Conservation (phyloP, 2,797 vertebrate species). For the Philypnodon macrostomus region DNA sequence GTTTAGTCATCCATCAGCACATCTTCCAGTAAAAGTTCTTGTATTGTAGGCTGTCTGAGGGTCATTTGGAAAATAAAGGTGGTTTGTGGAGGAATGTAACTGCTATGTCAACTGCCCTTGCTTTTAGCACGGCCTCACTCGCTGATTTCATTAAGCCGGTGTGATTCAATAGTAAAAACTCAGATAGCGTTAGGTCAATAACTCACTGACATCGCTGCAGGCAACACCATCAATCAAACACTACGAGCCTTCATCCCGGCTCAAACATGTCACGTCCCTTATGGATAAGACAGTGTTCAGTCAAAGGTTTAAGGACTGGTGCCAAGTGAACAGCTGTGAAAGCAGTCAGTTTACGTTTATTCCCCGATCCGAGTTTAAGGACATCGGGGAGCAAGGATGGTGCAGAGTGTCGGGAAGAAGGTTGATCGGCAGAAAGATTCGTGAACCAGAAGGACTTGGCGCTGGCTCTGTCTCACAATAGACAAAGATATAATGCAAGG, state of each 20-base stretch:
- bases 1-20: slow-evolving; percentile 35
- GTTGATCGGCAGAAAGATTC: too few species aligned
- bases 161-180: slow-evolving; percentile 60
- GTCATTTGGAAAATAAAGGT: slow-evolving; percentile 2
- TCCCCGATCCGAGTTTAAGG: slow-evolving; percentile 24
- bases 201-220: slow-evolving; percentile 53
- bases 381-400: background rate
- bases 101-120: slow-evolving; percentile 1
- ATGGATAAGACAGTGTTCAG: slow-evolving; percentile 15
- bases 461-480: too few species aligned
- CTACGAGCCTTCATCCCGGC: slow-evolving; percentile 44
- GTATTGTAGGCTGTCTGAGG: background rate
- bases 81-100: background rate
- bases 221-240: slow-evolving; percentile 55
- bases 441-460: too few species aligned
- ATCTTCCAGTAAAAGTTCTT: slow-evolving; percentile 13
- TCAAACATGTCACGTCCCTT: slow-evolving; percentile 12
- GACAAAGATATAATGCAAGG: too few species aligned
- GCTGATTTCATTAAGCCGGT: slow-evolving; percentile 62
- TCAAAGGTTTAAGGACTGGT: slow-evolving; percentile 18
- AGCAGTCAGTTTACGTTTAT: slow-evolving; percentile 46
- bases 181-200: slow-evolving; percentile 47
- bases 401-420: too few species aligned
- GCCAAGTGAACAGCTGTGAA: slow-evolving; percentile 61
- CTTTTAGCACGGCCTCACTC: slow-evolving; percentile 32